Percentiles rank a stretch among this genome's conserved stretches.
Evolutionary conservation across 2,113 vertebrate genomes (phyloP).

Genomic region (Dicrurus megarhynchus): DNA sequence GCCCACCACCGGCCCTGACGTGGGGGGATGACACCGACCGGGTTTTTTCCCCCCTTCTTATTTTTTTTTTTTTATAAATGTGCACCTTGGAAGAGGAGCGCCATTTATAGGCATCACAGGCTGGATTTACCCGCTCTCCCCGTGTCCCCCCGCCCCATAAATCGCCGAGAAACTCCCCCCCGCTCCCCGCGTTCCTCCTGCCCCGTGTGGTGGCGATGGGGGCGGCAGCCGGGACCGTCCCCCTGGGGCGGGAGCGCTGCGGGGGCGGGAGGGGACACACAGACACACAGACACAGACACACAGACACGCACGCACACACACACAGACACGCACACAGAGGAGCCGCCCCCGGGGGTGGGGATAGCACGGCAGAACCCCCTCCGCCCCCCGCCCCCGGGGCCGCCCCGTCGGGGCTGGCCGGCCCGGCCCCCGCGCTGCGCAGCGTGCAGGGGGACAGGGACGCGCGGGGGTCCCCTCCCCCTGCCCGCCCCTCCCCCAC

Average conservation of each 20-base stretch:
- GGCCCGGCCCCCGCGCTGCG: constrained; percentile 29
- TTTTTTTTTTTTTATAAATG: constrained; percentile 32
- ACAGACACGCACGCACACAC: not conserved
- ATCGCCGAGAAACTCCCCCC: not conserved
- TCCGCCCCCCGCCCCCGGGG: not conserved
- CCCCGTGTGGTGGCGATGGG: not conserved
- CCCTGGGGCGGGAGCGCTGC: not conserved
- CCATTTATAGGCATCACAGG: constrained; percentile 73
- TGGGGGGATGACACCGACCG: constrained; percentile 77
- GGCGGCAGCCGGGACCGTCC: not conserved
- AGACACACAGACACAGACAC: not conserved
- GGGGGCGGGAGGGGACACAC: not conserved
- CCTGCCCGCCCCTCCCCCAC: constrained; percentile 15
- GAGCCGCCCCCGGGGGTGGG: constrained; percentile 26
- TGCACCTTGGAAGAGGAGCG: constrained; percentile 72
- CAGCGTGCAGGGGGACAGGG: not conserved
- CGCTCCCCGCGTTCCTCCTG: not conserved
- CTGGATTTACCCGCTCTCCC: constrained; percentile 53
- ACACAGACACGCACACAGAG: not conserved
- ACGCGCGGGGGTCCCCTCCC: not conserved
- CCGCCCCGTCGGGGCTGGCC: constrained; percentile 24
- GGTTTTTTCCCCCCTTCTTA: constrained; percentile 6
- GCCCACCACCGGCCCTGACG: constrained; percentile 85
- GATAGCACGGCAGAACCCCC: constrained; percentile 31
- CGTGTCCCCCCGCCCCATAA: not conserved